Evolutionary conservation across 1,140 invertebrate species (phyloP), one percentile per base, ranked within the genome.

Genomic region (Aphidius gifuensis): DNA sequence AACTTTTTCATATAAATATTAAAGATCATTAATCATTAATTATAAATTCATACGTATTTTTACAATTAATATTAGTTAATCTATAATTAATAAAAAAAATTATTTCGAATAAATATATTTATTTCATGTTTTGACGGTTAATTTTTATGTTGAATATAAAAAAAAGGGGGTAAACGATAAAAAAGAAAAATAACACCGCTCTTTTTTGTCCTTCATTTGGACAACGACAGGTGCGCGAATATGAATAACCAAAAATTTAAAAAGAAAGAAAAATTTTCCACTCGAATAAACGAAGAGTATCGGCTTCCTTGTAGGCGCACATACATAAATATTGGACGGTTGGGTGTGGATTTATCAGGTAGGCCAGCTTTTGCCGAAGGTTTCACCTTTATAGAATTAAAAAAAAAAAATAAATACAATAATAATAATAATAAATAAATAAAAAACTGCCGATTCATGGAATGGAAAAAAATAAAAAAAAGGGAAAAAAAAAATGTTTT

Each of bases 231-330:
- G 53, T 55, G 53, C 53, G 40, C 53, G 40, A 55, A 38, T 55
- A 40, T 40, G 39, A 55, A 55, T 55, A 16, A 43, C 39, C 53
- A 42, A 55, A 55, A 54, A 54, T 11, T 42, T n/a, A 55, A 7
- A 11, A 11, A 21, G 16, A 40, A 66, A 54, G 47, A 56, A 64
- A 60, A 56, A 66, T 64, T 66, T 66, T 66, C 62, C 62, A 66
- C 58, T 64, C 62, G 42, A 47, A 45, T 44, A 56, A 58, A 21
- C 61, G 46, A 40, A 9, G 40, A 47, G 23, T 57, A 63, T 63
- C 61, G 55, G 39, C 56, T 63, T 63, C 45, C 54, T 48, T 32
- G 11, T 40, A 58, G 11, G 59, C 40, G 59, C 40, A 50, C 40
- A 46, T 5, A 39, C n/a, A 7, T 9, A 8, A 16, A 16, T 32